Base-by-base conservation (phyloP, 2,113 vertebrate genomes). In the Tricholaema leucomelas region DNA sequence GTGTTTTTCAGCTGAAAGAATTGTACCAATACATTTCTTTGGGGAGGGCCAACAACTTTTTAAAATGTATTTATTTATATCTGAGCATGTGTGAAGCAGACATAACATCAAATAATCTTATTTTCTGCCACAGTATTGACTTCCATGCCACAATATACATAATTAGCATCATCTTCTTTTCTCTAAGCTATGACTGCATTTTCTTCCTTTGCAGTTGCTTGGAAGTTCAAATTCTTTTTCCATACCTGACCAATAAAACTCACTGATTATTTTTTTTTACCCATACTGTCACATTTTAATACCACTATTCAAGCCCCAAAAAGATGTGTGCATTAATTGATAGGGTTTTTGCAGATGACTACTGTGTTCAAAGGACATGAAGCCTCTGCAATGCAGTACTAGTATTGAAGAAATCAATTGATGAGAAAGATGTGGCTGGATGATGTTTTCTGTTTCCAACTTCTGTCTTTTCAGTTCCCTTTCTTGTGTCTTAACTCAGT, bases 301-400 rank as follows among this genome's bases (percentile, higher is more conserved):
- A 35, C 42, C 18, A 13, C 64, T 66, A 1, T 60, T 21, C 27
- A 64, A 78, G 60, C 52, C 83, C 15, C 60, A 50, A 54, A 80
- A 81, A 65, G 20, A 35, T 14, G 6, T 85, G 60, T 71, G 35
- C 55, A 77, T 87, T 59, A 55, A 63, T 76, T 87, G 54, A 10
- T 81, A 56, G 50, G 35, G 33, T 54, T 91, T 92, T 23, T 64
- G 70, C 70, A 64, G 85, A 30, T 78, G 84, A 40, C 40, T 67
- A 10, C 75, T 77, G 72, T 38, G 54, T 77, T 89, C 52, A 42
- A 64, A 80, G 60, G 56, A 44, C 21, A 10, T 18, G 72, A 87
- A 92, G 75, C 60, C 65, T 93, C 87, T 96, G 96, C 91, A 95
- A 42, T 91, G 93, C 92, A 89, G 72, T 71, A 52, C 60, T 92